Conservation (phyloP, 2,888 invertebrate species). For the Busseola fusca region DNA sequence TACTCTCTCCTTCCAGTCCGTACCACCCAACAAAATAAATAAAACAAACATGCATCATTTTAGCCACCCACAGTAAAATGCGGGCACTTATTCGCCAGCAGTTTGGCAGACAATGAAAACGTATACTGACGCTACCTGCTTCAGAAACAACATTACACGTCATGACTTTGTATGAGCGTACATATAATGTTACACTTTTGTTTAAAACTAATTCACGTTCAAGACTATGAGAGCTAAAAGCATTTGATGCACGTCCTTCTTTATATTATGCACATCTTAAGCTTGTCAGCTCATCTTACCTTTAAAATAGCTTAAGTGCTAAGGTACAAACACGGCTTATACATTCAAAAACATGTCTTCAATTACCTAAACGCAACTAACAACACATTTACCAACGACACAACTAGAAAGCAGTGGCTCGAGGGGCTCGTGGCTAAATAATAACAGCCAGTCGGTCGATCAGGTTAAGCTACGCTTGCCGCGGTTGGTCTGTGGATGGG, state of each 20-base stretch:
- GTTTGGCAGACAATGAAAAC: conserved; percentile 51
- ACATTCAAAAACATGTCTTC: not conserved
- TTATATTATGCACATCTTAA: conserved; percentile 14
- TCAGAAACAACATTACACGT: conserved; percentile 23
- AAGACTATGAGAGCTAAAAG: conserved; percentile 29
- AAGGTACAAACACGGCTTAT: not conserved
- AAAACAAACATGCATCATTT: conserved; percentile 33
- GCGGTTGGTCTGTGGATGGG: too few relatives aligned
- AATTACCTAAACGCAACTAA: too few relatives aligned
- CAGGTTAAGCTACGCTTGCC: too few relatives aligned
- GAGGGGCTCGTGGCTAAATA: too few relatives aligned
- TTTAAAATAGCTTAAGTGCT: not conserved
- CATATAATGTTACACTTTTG: conserved; percentile 28
- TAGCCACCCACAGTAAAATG: conserved; percentile 30
- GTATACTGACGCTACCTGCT: conserved; percentile 31
- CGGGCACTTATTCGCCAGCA: conserved; percentile 32
- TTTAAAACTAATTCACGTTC: conserved; percentile 33
- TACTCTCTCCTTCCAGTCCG: not conserved
- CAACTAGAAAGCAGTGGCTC: too few relatives aligned
- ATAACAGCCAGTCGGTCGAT: too few relatives aligned
- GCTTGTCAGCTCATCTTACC: conserved; percentile 13
- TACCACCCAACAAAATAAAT: conserved; percentile 3
- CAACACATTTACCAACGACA: too few relatives aligned
- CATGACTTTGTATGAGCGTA: conserved; percentile 27
- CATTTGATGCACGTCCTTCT: conserved; percentile 19